Conservation (phyloP, 2,797 vertebrate species). For the Helicolenus hilgendorfi region DNA sequence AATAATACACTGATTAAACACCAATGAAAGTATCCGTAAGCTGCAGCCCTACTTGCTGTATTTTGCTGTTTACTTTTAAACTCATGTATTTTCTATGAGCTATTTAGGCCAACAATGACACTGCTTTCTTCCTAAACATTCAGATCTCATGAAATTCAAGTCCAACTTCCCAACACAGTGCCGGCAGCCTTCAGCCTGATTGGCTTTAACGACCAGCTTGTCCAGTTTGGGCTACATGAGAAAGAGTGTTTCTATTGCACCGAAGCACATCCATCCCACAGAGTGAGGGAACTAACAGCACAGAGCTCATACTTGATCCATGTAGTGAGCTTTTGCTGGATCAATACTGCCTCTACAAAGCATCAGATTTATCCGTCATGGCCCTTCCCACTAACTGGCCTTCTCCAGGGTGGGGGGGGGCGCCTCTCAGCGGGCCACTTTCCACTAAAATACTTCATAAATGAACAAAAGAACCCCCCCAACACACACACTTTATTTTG, state of each 20-base stretch:
- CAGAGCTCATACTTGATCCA: conserved; percentile 82
- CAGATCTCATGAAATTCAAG: conserved; percentile 7
- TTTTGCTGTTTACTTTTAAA: background rate
- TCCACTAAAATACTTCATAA: conserved; percentile 49
- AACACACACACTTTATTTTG: background rate
- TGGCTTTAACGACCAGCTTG: conserved; percentile 56
- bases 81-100: background rate
- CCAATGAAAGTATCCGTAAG: too few relatives aligned
- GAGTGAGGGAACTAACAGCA: conserved; percentile 55
- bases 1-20: too few relatives aligned
- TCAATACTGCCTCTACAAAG: conserved; percentile 87
- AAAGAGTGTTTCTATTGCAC: conserved; percentile 34
- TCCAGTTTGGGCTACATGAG: conserved; percentile 31
- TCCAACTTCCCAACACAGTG: background rate
- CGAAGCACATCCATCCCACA: conserved; percentile 56
- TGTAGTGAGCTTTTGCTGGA: conserved; percentile 81
- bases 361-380: conserved; percentile 84
- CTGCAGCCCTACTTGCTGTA: too few relatives aligned
- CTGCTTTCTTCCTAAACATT: background rate
- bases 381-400: conserved; percentile 74
- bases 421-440: conserved; percentile 47
- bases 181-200: conserved; percentile 21
- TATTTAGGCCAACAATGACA: background rate
- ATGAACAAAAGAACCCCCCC: conserved; percentile 15
- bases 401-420: conserved; percentile 25